These are phyloP conservation scores for Coleophora flavipennella DNA, from an alignment of 2,888 invertebrate species.

Conservation along the genomic window DNA sequence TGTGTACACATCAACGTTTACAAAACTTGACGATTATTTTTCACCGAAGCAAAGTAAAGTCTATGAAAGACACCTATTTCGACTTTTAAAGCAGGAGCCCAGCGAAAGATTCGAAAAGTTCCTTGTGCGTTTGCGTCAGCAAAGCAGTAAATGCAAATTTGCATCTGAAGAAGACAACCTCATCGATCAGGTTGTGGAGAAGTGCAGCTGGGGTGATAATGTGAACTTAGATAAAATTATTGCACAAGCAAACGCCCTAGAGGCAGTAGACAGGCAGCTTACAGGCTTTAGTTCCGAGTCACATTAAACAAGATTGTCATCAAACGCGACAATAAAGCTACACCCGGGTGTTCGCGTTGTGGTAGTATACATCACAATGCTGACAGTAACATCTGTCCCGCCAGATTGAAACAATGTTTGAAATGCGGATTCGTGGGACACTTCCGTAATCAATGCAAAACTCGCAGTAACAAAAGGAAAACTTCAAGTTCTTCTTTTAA, in stretches of 20 bases:
- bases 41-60: slow-evolving; percentile 1
- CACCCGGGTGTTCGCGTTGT: neutral
- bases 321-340: neutral
- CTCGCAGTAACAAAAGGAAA: slow-evolving; percentile 5
- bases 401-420: slow-evolving; percentile 1
- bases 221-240: neutral
- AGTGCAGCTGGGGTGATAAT: slow-evolving; percentile 13
- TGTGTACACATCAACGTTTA: neutral
- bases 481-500: neutral
- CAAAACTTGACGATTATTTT: neutral
- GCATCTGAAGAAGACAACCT: slow-evolving; percentile 4
- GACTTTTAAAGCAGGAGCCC: slow-evolving; percentile 5
- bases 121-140: neutral
- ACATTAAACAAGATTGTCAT: neutral
- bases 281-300: neutral
- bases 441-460: slow-evolving; percentile 10
- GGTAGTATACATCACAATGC: neutral
- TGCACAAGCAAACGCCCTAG: neutral
- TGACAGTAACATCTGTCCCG: slow-evolving; percentile 2
- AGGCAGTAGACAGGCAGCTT: neutral
- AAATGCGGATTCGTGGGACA: slow-evolving; percentile 12
- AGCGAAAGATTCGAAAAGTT: slow-evolving; percentile 1
- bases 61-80: slow-evolving; percentile 25
- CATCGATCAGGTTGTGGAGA: slow-evolving; percentile 18
- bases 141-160: slow-evolving; percentile 2